Conservation (phyloP, 2,888 invertebrate species). For the Dromius quadrimaculatus region DNA sequence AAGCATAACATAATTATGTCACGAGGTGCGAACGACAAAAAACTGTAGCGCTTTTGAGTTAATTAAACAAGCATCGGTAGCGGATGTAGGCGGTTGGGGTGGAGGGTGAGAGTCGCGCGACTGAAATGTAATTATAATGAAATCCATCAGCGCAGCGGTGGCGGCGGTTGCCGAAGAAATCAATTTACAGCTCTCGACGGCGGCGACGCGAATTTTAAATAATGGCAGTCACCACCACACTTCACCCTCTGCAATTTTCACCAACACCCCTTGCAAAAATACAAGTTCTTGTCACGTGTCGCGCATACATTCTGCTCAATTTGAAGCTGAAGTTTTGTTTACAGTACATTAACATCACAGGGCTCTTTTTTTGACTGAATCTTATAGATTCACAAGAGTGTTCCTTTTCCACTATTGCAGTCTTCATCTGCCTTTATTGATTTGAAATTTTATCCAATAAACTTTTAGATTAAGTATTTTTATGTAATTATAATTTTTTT, state of each 20-base stretch:
- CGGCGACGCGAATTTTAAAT: slow-evolving; percentile 64
- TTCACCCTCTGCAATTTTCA: background rate
- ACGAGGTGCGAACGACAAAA: slow-evolving; percentile 28
- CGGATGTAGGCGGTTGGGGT: slow-evolving; percentile 18
- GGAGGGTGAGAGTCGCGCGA: slow-evolving; percentile 54
- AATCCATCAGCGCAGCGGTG: slow-evolving; percentile 63
- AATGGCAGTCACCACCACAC: slow-evolving; percentile 61
- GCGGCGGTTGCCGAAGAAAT: slow-evolving; percentile 62
- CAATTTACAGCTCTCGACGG: slow-evolving; percentile 64
- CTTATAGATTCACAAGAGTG: slow-evolving; percentile 25
- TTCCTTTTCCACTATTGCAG: slow-evolving; percentile 23
- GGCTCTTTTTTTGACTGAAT: slow-evolving; percentile 23
- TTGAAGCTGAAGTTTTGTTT: slow-evolving; percentile 65
- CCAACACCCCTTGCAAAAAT: slow-evolving; percentile 61
- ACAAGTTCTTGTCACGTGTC: slow-evolving; percentile 66
- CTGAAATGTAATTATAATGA: slow-evolving; percentile 66
- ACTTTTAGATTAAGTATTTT: too few relatives aligned
- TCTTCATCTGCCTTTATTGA: slow-evolving; percentile 24
- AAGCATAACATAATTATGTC: slow-evolving; percentile 59
- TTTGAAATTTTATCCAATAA: too few relatives aligned
- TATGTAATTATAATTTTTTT: too few relatives aligned
- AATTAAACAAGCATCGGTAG: slow-evolving; percentile 61
- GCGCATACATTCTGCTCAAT: slow-evolving; percentile 65
- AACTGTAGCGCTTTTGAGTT: slow-evolving; percentile 59
- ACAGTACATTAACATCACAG: slow-evolving; percentile 64